Conservation (phyloP, 2,113 vertebrate genomes). For the Podarcis raffonei region DNA sequence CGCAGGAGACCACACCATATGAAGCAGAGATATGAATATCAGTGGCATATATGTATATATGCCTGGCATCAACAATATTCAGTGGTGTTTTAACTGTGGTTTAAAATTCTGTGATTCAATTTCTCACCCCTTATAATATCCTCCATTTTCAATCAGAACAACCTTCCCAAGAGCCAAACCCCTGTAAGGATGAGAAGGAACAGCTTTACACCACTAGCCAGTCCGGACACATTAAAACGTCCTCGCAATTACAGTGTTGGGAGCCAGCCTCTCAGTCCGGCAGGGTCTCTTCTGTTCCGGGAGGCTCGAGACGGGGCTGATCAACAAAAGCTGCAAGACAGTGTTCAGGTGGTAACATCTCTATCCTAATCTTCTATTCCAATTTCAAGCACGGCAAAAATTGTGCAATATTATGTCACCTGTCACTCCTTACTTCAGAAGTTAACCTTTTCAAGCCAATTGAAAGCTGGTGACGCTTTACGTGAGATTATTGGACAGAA, state of each 20-base stretch:
- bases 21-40: not conserved
- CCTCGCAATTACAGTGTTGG: slow-evolving; percentile 93
- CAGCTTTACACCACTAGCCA: slow-evolving; percentile 95
- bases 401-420: rapidly evolving
- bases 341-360: slow-evolving; percentile 78
- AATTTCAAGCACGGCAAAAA: not conserved
- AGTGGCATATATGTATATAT: rapidly evolving
- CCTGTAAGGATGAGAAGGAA: slow-evolving; percentile 89
- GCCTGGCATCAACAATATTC: not conserved
- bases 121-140: slow-evolving; percentile 72
- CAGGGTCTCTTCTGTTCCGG: slow-evolving; percentile 77
- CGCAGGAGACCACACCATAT: not conserved
- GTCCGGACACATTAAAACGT: slow-evolving; percentile 88
- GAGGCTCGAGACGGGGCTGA: slow-evolving; percentile 83
- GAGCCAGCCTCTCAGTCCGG: slow-evolving; percentile 86
- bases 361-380: slow-evolving; percentile 37
- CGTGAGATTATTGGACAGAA: not conserved
- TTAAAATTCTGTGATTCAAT: slow-evolving; percentile 36
- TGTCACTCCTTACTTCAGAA: rapidly evolving
- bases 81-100: not conserved
- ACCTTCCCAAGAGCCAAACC: slow-evolving; percentile 76
- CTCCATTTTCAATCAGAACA: slow-evolving; percentile 81
- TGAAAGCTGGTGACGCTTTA: rapidly evolving
- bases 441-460: rapidly evolving
- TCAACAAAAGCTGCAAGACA: slow-evolving; percentile 84